Evolutionary conservation across 2,113 vertebrate genomes (phyloP), one percentile per base, ranked within the genome.

Genomic region (Cynopterus brachyotis): DNA sequence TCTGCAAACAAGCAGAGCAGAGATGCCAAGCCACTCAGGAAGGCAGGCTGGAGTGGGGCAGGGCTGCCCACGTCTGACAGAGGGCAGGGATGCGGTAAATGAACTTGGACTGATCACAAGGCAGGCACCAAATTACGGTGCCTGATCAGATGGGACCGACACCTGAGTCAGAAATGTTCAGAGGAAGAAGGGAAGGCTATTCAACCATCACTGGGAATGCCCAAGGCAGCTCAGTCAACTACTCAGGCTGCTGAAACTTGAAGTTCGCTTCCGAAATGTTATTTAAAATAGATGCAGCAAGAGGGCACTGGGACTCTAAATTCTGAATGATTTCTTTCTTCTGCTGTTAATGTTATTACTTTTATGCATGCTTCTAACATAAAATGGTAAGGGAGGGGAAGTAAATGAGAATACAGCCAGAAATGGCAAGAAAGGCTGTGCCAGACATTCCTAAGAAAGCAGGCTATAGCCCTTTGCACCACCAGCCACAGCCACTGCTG

Each of bases 1-100:
- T 97, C 99, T 99, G 92, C 97, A 96, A 98, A 86, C 10, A 92
- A 98, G 95, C 13, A 94, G 9, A 96, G 87, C 57, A 64, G 35
- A 53, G 2, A 78, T 94, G 88, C 80, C 55, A 80, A 96, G 85
- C 55, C 28, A 53, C n/a, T 69, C 10, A 0, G n/a, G n/a, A 22
- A 35, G 70, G 9, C 0, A 4, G 26, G 59, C 50, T 32, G 24
- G 32, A 35, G n/a, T 15, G n/a, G 66, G 60, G 32, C n/a, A 75
- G 42, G 66, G 50, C 20, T 19, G 35, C 50, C 83, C 66, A 9
- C 0, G 3, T 28, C 30, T 53, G 9, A 37, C 40, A 47, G 35
- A 81, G 35, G 19, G 19, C 32, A 60, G 17, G 62, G 15, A 37
- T 32, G 20, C 20, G 53, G 16, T n/a, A 30, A 90, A 78, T 2